These are phyloP conservation scores for Lasiommata megera DNA, from an alignment of 2,888 invertebrate species.

Conservation along the genomic window DNA sequence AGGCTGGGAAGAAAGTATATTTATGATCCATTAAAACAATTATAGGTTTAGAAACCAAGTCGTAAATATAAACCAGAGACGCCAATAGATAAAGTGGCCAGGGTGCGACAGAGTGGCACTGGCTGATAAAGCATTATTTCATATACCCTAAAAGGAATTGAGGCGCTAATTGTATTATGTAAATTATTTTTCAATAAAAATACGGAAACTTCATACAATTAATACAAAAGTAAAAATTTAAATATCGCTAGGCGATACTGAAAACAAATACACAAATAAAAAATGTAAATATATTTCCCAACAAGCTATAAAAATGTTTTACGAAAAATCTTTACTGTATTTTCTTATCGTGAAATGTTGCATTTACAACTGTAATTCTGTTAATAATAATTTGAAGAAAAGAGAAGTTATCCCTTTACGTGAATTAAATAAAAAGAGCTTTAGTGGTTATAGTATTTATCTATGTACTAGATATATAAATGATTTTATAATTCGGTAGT, in stretches of 20 bases:
- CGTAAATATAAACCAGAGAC: too few species aligned
- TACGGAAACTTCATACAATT: too few species aligned
- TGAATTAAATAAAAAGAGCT: constrained; percentile 15
- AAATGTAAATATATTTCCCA: background rate
- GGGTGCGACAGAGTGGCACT: too few species aligned
- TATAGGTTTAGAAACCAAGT: too few species aligned
- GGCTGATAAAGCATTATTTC: too few species aligned
- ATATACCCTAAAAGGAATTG: too few species aligned
- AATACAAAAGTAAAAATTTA: constrained; percentile 4
- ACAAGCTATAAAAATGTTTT: constrained; percentile 11
- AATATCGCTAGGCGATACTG: background rate
- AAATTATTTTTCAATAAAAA: background rate
- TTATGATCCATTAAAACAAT: too few species aligned
- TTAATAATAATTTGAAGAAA: constrained; percentile 19
- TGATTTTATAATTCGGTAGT: too few species aligned
- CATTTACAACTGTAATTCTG: constrained; percentile 15
- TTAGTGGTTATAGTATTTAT: background rate
- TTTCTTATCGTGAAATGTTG: constrained; percentile 9
- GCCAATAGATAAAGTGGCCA: too few species aligned
- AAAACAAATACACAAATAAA: background rate
- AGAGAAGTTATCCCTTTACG: constrained; percentile 32
- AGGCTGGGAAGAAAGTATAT: too few species aligned
- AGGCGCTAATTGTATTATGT: too few species aligned
- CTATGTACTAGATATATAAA: constrained; percentile 4
- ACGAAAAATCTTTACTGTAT: constrained; percentile 10